Evolutionary conservation across 1,140 invertebrate genomes (phyloP).

Genomic region (Asbolus verrucosus): DNA sequence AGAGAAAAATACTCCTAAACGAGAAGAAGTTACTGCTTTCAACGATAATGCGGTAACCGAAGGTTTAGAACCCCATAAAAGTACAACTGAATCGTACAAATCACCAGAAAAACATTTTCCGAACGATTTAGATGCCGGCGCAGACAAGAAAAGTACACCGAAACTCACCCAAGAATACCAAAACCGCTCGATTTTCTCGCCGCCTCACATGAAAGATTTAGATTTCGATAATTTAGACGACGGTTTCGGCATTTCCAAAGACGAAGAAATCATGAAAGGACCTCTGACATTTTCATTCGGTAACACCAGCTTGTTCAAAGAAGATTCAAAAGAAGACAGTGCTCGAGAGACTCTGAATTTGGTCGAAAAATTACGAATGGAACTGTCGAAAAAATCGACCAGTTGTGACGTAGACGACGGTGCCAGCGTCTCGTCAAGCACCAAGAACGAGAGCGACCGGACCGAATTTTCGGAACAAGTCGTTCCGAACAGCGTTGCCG

Average conservation of each 20-base stretch:
- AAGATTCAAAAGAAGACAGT: conserved; percentile 82
- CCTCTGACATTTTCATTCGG: conserved; percentile 76
- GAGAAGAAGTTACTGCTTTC: conserved; percentile 49
- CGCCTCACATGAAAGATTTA: conserved; percentile 75
- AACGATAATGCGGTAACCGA: background rate
- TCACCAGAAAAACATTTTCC: too few species aligned
- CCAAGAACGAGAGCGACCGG: conserved; percentile 55
- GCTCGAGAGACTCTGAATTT: conserved; percentile 82
- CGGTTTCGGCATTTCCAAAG: conserved; percentile 73
- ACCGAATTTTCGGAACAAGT: conserved; percentile 58
- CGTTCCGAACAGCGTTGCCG: conserved; percentile 52
- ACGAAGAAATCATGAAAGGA: conserved; percentile 70
- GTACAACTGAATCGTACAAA: too few species aligned
- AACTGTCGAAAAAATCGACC: conserved; percentile 73
- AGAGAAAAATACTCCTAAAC: conserved; percentile 43
- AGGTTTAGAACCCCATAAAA: background rate
- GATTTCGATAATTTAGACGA: conserved; percentile 77
- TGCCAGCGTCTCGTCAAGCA: conserved; percentile 52
- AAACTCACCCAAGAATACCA: conserved; percentile 18
- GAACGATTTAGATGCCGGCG: background rate
- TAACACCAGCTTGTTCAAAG: conserved; percentile 75
- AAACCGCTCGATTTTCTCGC: conserved; percentile 76
- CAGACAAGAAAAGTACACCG: conserved; percentile 1
- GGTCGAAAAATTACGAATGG: conserved; percentile 81
- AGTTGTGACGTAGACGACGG: conserved; percentile 62